Base-by-base conservation (phyloP, 1,140 invertebrate genomes). In the Aphidius gifuensis region DNA sequence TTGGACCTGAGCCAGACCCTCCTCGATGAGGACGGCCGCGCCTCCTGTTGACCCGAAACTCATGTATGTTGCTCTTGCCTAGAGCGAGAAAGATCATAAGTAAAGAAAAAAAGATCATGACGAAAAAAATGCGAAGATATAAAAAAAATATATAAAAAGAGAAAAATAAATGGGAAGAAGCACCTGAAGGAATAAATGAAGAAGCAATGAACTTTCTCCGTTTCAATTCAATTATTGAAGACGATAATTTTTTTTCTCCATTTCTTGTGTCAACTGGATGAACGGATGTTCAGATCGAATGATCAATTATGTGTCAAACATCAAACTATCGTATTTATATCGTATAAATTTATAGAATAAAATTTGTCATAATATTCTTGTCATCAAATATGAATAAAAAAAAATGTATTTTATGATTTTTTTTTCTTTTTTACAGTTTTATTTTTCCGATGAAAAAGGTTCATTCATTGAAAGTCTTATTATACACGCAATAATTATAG, bases 31-130 rank as follows among this genome's bases (percentile, higher is more conserved):
- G 67, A 72, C 69, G 62, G 71, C 75, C 78, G 78, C 76, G 74
- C 77, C 74, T 76, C 71, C 68, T 58, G 66, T 67, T 78, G 78
- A 80, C 78, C 78, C 76, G 73, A 68, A 78, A 79, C 47, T 50
- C 46, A 72, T 64, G 63, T 70, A 69, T 56, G 68, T 58, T 70
- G 66, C 62, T 71, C 68, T 60, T 68, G 69, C 66, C 69, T 76
- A 71, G 61, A 63, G 56, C 47, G 55, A 58, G 55, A 51, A 39
- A 62, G 61, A 63, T 9, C 9, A n/a, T 6, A 21, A 61, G 45
- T 40, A 55, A 46, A 46, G 48, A 60, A 47, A 60, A 48, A 40
- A 60, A 51, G 21, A 40, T 46, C 42, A 38, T 49, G 38, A 50
- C 42, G n/a, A 47, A 60, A 45, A 23, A 23, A 50, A 50, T 23